Percentiles rank a stretch among this genome's conserved stretches.
Evolutionary conservation across 2,888 invertebrate genomes (phyloP).

Genomic region (Cephonodes hylas): DNA sequence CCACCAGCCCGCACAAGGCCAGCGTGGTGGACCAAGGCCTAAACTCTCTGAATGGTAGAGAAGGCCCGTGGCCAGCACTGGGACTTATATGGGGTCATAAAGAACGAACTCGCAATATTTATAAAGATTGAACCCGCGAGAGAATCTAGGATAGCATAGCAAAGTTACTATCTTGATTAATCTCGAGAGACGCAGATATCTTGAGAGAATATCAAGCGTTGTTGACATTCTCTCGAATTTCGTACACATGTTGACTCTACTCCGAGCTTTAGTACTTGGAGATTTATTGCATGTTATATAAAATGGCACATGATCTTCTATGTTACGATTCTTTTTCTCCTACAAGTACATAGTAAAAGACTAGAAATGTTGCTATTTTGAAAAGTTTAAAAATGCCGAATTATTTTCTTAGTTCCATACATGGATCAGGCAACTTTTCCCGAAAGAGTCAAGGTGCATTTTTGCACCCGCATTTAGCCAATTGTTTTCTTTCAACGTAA

Average conservation of each 20-base stretch:
- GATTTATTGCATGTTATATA: slow-evolving; percentile 5
- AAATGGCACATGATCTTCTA: background rate
- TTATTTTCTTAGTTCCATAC: too few species aligned
- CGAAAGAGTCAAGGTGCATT: too few species aligned
- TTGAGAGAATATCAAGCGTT: background rate
- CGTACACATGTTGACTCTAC: background rate
- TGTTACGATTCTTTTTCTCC: background rate
- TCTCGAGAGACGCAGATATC: too few species aligned
- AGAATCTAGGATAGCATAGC: background rate
- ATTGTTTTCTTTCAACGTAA: too few species aligned
- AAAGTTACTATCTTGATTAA: background rate
- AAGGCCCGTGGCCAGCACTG: too few species aligned
- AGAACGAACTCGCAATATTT: too few species aligned
- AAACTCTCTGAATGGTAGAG: too few species aligned
- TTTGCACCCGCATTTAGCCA: too few species aligned
- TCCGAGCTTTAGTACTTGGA: background rate
- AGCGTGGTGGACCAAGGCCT: too few species aligned
- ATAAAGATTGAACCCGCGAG: background rate
- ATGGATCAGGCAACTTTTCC: background rate
- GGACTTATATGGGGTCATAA: too few species aligned
- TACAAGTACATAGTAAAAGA: background rate
- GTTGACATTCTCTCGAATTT: background rate
- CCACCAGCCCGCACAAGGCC: too few species aligned
- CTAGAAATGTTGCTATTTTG: background rate
- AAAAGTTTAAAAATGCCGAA: too few species aligned